Conservation (phyloP, 2,888 invertebrate genomes). For the Hydroisotoma schaefferi region DNA sequence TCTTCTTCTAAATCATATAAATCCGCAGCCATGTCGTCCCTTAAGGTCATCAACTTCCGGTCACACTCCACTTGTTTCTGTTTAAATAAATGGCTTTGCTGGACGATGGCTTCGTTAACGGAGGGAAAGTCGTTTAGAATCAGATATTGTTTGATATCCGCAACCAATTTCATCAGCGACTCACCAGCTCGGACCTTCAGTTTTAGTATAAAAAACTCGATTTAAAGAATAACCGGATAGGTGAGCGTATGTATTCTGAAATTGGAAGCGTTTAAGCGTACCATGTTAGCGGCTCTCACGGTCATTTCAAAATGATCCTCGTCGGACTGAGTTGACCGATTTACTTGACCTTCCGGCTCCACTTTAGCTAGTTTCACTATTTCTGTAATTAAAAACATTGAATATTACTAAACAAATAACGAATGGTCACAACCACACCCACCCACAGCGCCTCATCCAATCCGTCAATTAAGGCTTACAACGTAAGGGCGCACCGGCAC, state of each 20-base stretch:
- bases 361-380: constrained; percentile 83
- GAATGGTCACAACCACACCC: too few species aligned
- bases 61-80: constrained; percentile 90
- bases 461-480: not conserved
- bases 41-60: constrained; percentile 81
- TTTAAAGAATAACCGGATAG: constrained; percentile 23
- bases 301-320: constrained; percentile 97
- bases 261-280: too few species aligned
- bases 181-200: constrained; percentile 86
- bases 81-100: constrained; percentile 82
- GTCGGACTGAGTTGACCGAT: constrained; percentile 86
- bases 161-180: constrained; percentile 92
- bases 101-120: constrained; percentile 94
- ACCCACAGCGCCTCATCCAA: too few species aligned
- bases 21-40: constrained; percentile 94
- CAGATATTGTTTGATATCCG: constrained; percentile 95
- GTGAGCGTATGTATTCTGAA: too few species aligned
- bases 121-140: constrained; percentile 98
- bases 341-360: constrained; percentile 80
- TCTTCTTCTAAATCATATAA: constrained; percentile 89
- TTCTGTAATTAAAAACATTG: constrained; percentile 61
- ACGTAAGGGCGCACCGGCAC: too few species aligned
- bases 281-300: constrained; percentile 90
- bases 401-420: too few species aligned
- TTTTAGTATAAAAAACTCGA: not conserved